Conservation (phyloP, 2,888 invertebrate species). For the Pandemis cinnamomeana region DNA sequence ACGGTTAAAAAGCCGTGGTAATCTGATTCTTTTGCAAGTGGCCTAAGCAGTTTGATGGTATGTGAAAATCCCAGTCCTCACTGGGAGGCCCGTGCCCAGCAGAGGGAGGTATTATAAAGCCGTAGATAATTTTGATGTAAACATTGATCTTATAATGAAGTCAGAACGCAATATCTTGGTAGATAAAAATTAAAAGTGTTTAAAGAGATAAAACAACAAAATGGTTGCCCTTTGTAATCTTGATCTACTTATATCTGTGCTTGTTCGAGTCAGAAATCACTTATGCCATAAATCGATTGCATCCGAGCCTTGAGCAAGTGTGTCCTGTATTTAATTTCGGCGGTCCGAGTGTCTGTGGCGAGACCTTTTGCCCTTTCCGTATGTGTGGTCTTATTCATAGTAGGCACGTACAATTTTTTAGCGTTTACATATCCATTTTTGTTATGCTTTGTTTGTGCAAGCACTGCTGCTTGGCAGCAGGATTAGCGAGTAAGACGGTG, state of each 20-base stretch:
- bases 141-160: neutral
- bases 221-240: slow-evolving; percentile 34
- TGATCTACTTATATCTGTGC: slow-evolving; percentile 35
- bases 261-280: slow-evolving; percentile 54
- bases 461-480: too few relatives aligned
- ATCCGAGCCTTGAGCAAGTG: slow-evolving; percentile 74
- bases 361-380: slow-evolving; percentile 71
- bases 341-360: slow-evolving; percentile 49
- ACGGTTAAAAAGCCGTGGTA: too few relatives aligned
- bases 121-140: too few relatives aligned
- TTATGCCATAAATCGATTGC: slow-evolving; percentile 66
- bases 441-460: too few relatives aligned
- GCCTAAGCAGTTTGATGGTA: too few relatives aligned
- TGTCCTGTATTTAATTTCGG: slow-evolving; percentile 78
- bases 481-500: too few relatives aligned
- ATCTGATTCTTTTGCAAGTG: too few relatives aligned
- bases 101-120: too few relatives aligned
- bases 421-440: too few relatives aligned
- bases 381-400: slow-evolving; percentile 63
- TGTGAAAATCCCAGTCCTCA: too few relatives aligned
- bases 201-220: slow-evolving; percentile 16
- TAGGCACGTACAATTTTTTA: slow-evolving; percentile 12
- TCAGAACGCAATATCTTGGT: neutral
- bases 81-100: too few relatives aligned
- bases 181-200: neutral